phyloP scores from a whole-genome alignment of 2,888 invertebrate genomes.

The Cosmopolites sordidus region DNA sequence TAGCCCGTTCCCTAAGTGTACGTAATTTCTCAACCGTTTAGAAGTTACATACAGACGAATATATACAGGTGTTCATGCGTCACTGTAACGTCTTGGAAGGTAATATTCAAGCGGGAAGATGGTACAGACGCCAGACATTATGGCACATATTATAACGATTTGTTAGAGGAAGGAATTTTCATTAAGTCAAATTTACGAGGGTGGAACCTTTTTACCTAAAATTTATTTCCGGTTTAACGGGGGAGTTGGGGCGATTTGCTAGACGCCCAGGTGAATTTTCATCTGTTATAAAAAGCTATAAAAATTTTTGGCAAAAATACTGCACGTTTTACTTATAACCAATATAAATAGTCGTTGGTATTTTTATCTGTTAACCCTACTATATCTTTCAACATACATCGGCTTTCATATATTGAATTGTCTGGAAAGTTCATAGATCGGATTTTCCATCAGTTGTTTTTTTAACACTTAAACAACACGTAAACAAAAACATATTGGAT shows the following conservation, averaged over 20 bases:
- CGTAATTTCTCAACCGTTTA: not conserved
- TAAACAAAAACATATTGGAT: too few species aligned
- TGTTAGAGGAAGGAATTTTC: conserved; percentile 29
- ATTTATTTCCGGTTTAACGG: conserved; percentile 29
- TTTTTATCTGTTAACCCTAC: too few species aligned
- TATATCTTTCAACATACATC: too few species aligned
- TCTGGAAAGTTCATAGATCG: too few species aligned
- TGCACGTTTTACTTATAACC: not conserved
- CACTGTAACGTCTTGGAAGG: conserved; percentile 28
- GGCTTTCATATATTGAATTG: too few species aligned
- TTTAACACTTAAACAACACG: too few species aligned
- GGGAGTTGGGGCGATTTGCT: conserved; percentile 21
- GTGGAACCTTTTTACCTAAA: conserved; percentile 27
- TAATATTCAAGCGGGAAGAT: conserved; percentile 23
- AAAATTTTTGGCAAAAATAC: conserved; percentile 20
- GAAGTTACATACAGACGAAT: conserved; percentile 3
- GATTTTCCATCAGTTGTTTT: too few species aligned
- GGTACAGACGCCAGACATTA: conserved; percentile 21
- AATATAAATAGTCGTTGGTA: too few species aligned
- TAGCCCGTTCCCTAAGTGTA: not conserved
- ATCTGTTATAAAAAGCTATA: conserved; percentile 18
- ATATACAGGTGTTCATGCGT: conserved; percentile 40
- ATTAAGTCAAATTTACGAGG: conserved; percentile 29
- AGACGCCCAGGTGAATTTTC: conserved; percentile 27
- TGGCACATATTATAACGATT: conserved; percentile 30